Evolutionary conservation across 2,888 invertebrate genomes (phyloP).

Genomic region (Himalopsyche tibetana): DNA sequence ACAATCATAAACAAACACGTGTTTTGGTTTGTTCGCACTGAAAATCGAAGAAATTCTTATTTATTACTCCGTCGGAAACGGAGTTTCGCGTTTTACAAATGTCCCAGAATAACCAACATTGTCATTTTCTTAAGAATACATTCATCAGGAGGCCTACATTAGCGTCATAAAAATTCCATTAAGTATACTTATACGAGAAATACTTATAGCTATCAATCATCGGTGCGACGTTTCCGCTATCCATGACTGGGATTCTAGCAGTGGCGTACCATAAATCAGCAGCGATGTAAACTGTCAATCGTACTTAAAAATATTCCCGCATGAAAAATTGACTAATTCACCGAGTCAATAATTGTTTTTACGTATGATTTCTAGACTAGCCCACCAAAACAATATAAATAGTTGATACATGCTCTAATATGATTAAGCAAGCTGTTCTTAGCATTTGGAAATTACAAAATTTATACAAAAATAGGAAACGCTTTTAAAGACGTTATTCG

Average conservation of each 20-base stretch:
- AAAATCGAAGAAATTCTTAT: conserved; percentile 6
- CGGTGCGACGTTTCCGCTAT: conserved; percentile 58
- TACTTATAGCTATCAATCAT: conserved; percentile 61
- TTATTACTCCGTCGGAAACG: conserved; percentile 5
- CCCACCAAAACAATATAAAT: too few species aligned
- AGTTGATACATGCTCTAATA: too few species aligned
- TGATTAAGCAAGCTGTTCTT: too few species aligned
- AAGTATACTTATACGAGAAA: conserved; percentile 59
- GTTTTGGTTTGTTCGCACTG: neutral
- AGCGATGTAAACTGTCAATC: too few species aligned
- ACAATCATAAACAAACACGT: conserved; percentile 6
- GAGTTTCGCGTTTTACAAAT: conserved; percentile 28
- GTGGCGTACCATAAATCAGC: neutral
- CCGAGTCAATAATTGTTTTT: too few species aligned
- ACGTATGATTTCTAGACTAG: too few species aligned
- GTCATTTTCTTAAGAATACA: conserved; percentile 60
- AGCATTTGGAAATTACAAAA: too few species aligned
- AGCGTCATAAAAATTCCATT: conserved; percentile 64
- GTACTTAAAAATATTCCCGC: too few species aligned
- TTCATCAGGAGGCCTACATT: conserved; percentile 61
- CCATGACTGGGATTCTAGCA: conserved; percentile 55
- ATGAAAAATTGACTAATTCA: too few species aligned
- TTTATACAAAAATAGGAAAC: too few species aligned
- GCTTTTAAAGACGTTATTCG: too few species aligned
- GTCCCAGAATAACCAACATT: conserved; percentile 47